phyloP scores from a whole-genome alignment of 2,113 vertebrate species.

The Laterallus jamaicensis region DNA sequence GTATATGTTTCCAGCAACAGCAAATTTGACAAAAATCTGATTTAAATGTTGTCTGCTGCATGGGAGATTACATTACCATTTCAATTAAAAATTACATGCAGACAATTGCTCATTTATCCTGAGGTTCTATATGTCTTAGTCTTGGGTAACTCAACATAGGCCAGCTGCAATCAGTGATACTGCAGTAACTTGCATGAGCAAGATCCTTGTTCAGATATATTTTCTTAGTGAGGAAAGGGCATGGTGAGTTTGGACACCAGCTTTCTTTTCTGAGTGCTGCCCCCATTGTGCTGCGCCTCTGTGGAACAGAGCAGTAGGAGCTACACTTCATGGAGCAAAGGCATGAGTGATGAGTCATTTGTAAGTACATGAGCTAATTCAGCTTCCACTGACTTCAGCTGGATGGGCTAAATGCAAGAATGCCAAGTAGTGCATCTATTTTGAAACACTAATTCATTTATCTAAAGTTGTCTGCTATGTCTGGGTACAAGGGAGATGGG shows the following conservation, averaged over 20 bases:
- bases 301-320: not conserved
- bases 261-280: not conserved
- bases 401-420: not conserved
- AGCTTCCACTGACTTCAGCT: not conserved
- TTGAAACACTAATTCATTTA: not conserved
- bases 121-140: not conserved
- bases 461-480: not conserved
- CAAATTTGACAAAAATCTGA: conserved; percentile 29
- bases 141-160: not conserved
- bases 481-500: not conserved
- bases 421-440: not conserved
- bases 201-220: not conserved
- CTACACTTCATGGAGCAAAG: not conserved
- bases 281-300: not conserved
- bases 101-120: not conserved
- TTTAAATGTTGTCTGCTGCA: conserved; percentile 13
- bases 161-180: not conserved
- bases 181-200: not conserved
- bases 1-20: conserved; percentile 3
- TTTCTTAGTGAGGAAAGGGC: not conserved
- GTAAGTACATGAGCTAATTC: not conserved
- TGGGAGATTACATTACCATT: not conserved
- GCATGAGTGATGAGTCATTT: not conserved
- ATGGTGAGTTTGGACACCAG: not conserved
- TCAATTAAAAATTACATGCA: not conserved